Base-by-base conservation (phyloP, 2,888 invertebrate genomes). In the Lapara coniferarum region DNA sequence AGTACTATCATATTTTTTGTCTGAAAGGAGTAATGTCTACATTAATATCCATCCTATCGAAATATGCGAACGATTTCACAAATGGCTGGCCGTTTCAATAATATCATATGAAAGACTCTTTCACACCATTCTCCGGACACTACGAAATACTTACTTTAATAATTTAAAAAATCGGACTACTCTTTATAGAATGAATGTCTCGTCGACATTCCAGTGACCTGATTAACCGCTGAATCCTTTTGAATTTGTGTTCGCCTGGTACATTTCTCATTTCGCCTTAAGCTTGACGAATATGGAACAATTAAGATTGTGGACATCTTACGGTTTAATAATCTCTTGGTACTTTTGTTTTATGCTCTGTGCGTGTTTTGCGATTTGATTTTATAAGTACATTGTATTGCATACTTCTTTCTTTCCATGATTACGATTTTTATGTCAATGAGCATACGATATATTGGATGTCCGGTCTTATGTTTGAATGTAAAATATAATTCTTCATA, bases 301-400 rank as follows among this genome's bases (percentile, higher is more conserved):
- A 63, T 63, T 63, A 49, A 63, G 19, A 49, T 63, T 63, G 46
- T 63, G 49, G 63, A 63, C 63, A 13, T 63, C 63, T 63, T 63
- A 49, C 16, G 49, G 19, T 49, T 63, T 63, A 49, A 63, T 63
- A 19, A 63, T 63, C 19, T 7, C 63, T 16, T 63, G 46, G 19
- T 63, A 63, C 63, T 63, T 46, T 13, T 5, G 49, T 49, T 63
- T 63, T 49, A 63, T 49, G 13, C n/a, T 16, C 16, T n/a, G 10
- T 59, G 16, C 59, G 59, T 59, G 57, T 14, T 58, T n/a, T n/a
- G 59, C 14, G 13, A 19, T 63, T 46, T 19, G 6, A 12, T 44
- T 10, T 19, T 2, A 55, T 7, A 8, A 37, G 37, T 37, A 37
- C 37, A 37, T 25, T 37, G 37, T 37, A 37, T 37, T 37, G 37